A percentile compares a stretch with the other conserved stretches of the same genome.
These are phyloP conservation scores for Acleris laterana DNA, from an alignment of 2,888 invertebrate genomes.

Conservation along the genomic window DNA sequence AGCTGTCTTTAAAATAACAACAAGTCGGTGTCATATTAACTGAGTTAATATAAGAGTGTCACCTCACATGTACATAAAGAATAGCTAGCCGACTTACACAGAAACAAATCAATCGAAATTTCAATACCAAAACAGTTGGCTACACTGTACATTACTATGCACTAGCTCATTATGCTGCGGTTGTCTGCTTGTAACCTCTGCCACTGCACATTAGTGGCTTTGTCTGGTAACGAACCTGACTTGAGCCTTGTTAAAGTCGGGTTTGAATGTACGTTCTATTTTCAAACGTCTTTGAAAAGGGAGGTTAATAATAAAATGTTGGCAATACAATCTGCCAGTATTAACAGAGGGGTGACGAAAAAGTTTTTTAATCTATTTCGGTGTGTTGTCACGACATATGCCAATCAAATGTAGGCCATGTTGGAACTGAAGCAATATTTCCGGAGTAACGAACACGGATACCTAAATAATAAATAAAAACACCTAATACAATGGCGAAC, in stretches of 20 bases:
- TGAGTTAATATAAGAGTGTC: not conserved
- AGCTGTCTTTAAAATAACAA: conserved; percentile 7
- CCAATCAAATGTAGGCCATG: conserved; percentile 11
- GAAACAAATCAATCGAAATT: conserved; percentile 2
- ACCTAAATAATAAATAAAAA: no score
- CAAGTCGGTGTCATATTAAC: not conserved
- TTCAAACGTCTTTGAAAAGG: conserved; percentile 17
- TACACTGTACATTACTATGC: conserved; percentile 5
- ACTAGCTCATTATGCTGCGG: conserved; percentile 25
- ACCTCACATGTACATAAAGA: not conserved
- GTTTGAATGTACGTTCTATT: conserved; percentile 24
- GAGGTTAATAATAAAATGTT: conserved; percentile 4
- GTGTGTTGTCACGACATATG: conserved; percentile 25
- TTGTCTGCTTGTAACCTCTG: conserved; percentile 35
- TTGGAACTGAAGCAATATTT: conserved; percentile 1
- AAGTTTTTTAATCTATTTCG: conserved; percentile 21
- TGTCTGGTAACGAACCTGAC: conserved; percentile 34
- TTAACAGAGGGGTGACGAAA: not conserved
- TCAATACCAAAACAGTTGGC: conserved; percentile 1
- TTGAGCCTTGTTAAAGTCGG: conserved; percentile 22
- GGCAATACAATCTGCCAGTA: conserved; percentile 12
- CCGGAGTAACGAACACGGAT: not conserved
- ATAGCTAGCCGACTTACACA: not conserved
- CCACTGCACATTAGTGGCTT: conserved; percentile 32
- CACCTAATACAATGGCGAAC: no score